Conservation (phyloP, 2,113 vertebrate species). For the Sylvia atricapilla region DNA sequence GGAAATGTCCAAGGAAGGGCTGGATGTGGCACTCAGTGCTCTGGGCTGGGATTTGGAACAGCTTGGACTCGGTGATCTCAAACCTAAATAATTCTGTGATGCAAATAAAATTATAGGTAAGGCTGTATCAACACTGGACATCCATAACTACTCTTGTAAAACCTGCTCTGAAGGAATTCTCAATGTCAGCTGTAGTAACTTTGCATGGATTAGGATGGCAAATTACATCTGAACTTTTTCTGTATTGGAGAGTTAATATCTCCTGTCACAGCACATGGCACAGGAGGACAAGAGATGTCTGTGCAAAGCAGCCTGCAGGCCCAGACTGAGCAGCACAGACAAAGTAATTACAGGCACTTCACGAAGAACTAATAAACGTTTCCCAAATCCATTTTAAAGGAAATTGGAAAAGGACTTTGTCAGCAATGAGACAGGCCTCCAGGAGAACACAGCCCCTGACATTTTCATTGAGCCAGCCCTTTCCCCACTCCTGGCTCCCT, state of each 20-base stretch:
- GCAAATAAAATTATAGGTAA: not conserved
- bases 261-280: not conserved
- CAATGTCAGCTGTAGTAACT: not conserved
- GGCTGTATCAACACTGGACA: not conserved
- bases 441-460: not conserved
- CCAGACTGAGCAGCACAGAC: not conserved
- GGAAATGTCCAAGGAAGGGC: not conserved
- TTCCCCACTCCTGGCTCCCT: not conserved
- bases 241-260: not conserved
- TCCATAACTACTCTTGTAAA: not conserved
- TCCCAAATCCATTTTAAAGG: not conserved
- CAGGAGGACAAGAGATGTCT: not conserved
- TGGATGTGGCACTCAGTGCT: accelerated
- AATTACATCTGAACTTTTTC: not conserved
- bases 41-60: accelerated
- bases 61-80: accelerated
- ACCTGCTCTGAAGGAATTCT: not conserved
- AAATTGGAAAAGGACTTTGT: constrained; percentile 17
- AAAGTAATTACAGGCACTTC: constrained; percentile 45
- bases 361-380: constrained; percentile 23
- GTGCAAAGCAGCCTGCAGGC: not conserved
- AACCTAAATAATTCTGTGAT: not conserved
- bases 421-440: not conserved
- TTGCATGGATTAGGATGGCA: not conserved
- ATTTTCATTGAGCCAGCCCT: not conserved